Percentiles rank a stretch among this genome's conserved stretches.
Conservation (phyloP, 2,797 vertebrate species). For the Atherinosoma microstoma region DNA sequence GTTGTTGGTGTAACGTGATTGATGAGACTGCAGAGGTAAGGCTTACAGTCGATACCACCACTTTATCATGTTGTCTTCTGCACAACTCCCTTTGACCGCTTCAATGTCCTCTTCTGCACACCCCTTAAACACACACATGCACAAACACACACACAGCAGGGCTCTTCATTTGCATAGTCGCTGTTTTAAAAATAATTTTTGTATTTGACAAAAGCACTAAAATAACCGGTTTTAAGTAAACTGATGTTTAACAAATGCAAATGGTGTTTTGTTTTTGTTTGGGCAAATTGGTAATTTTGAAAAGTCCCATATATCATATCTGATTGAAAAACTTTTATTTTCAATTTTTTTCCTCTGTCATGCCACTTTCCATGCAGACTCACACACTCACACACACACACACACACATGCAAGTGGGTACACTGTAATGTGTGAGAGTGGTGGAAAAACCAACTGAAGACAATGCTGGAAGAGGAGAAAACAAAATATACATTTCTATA, state of each 20-base stretch:
- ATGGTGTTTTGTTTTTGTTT: too few species aligned
- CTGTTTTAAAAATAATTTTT: background rate
- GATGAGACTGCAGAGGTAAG: conserved; percentile 45
- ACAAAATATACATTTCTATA: too few species aligned
- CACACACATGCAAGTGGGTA: too few species aligned
- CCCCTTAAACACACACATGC: background rate
- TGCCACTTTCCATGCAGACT: too few species aligned
- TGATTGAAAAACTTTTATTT: too few species aligned
- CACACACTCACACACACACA: too few species aligned
- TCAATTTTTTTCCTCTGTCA: too few species aligned
- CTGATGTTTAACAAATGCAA: background rate
- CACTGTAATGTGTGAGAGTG: too few species aligned
- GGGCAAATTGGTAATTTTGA: too few species aligned
- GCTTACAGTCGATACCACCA: conserved; percentile 35
- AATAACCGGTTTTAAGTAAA: background rate
- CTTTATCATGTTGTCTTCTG: conserved; percentile 43
- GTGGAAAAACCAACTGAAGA: too few species aligned
- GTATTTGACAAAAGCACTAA: conserved; percentile 15
- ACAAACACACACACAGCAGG: background rate
- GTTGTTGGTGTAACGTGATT: conserved; percentile 48
- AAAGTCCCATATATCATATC: too few species aligned
- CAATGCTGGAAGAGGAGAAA: too few species aligned
- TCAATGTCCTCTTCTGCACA: background rate
- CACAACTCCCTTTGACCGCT: conserved; percentile 12
- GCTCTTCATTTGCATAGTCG: conserved; percentile 4